Conservation (phyloP, 2,113 vertebrate genomes). For the Lagopus leucura region DNA sequence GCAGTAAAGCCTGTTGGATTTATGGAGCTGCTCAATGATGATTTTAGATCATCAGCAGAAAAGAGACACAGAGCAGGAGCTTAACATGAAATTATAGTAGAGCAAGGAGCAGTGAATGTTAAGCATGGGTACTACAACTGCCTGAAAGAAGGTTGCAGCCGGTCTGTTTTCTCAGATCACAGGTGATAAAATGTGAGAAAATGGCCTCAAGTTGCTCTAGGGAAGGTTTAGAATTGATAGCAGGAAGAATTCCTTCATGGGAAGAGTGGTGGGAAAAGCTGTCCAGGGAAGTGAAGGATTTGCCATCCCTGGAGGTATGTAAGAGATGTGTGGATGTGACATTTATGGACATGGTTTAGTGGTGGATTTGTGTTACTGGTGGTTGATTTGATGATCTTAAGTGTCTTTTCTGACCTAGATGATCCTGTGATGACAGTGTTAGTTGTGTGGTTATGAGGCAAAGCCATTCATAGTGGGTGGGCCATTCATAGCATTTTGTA, state of each 20-base stretch:
- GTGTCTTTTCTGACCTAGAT: not conserved
- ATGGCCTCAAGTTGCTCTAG: not conserved
- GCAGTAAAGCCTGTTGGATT: not conserved
- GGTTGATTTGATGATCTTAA: not conserved
- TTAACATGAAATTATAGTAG: not conserved
- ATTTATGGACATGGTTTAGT: not conserved
- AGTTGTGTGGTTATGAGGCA: not conserved
- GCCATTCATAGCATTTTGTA: not conserved
- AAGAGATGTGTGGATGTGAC: not conserved
- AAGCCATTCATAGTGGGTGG: not conserved
- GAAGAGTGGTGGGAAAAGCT: not conserved
- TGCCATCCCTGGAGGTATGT: not conserved
- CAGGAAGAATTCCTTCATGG: not conserved
- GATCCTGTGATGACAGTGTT: not conserved
- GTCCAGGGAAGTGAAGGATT: not conserved
- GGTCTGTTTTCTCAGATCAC: not conserved
- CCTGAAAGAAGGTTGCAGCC: not conserved
- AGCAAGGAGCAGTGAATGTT: not conserved
- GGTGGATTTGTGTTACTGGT: not conserved
- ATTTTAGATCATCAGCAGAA: not conserved
- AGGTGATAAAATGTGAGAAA: not conserved
- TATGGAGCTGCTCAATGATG: not conserved
- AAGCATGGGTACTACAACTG: not conserved
- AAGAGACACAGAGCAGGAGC: not conserved
- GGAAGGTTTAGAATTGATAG: not conserved